phyloP scores from a whole-genome alignment of 2,888 invertebrate species.

The Pachymerium ferrugineum region DNA sequence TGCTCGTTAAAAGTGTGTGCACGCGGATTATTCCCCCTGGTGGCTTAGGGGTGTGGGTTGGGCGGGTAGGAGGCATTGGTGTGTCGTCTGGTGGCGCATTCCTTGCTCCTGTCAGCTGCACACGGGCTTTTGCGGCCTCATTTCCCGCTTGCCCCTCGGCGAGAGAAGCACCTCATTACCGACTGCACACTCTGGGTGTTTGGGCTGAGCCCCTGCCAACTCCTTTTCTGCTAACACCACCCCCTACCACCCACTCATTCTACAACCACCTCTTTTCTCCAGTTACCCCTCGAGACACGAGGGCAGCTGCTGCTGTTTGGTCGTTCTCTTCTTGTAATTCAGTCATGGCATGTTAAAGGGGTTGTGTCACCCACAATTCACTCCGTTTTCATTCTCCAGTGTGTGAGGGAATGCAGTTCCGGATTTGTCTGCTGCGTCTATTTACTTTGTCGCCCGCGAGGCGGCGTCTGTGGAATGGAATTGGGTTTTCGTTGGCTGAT shows the following conservation, averaged over 20 bases:
- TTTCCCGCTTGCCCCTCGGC: slow-evolving; percentile 11
- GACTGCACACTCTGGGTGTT: neutral
- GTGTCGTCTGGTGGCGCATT: neutral
- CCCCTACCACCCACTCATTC: no score
- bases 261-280: neutral
- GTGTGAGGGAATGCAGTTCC: neutral
- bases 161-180: slow-evolving; percentile 17
- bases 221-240: no score
- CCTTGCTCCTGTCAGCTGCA: neutral
- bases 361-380: neutral
- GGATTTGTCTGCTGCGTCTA: slow-evolving; percentile 9
- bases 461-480: neutral
- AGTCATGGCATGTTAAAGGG: slow-evolving; percentile 10
- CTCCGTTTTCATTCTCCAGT: no score
- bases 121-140: slow-evolving; percentile 7
- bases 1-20: slow-evolving; percentile 14
- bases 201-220: neutral
- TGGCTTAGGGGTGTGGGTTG: no score
- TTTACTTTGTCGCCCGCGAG: slow-evolving; percentile 13
- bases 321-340: neutral
- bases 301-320: no score
- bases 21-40: slow-evolving; percentile 12
- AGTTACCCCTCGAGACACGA: no score
- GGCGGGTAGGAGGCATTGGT: neutral
- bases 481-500: neutral